Percentiles rank a stretch among this genome's conserved stretches.
Evolutionary conservation across 2,888 invertebrate genomes (phyloP).

Genomic region (Lordiphosa fenestrarum): DNA sequence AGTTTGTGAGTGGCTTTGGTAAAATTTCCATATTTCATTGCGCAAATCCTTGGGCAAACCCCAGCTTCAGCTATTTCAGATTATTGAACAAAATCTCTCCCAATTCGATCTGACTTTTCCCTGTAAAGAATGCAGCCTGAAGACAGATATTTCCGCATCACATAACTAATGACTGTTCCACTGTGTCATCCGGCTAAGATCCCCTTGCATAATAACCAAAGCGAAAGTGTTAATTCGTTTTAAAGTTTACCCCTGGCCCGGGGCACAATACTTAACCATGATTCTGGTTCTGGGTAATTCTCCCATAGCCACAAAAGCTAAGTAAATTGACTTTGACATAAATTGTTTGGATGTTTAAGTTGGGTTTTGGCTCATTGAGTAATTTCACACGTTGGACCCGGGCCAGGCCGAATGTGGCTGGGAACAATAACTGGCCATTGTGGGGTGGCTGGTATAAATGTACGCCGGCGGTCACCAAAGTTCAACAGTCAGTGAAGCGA

Average conservation of each 20-base stretch:
- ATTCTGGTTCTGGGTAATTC: slow-evolving; percentile 22
- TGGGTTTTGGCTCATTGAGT: slow-evolving; percentile 33
- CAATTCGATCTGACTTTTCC: too few species aligned
- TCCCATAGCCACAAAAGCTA: slow-evolving; percentile 14
- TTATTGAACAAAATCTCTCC: too few species aligned
- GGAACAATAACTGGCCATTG: slow-evolving; percentile 61
- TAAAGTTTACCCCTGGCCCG: slow-evolving; percentile 34
- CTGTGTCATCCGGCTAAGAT: too few species aligned
- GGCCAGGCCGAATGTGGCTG: slow-evolving; percentile 7
- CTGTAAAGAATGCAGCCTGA: too few species aligned
- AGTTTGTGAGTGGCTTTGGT: too few species aligned
- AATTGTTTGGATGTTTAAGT: slow-evolving; percentile 19
- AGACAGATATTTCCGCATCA: too few species aligned
- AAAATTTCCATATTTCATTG: too few species aligned
- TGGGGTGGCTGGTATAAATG: slow-evolving; percentile 59
- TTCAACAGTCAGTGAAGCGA: slow-evolving; percentile 56
- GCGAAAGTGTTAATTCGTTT: slow-evolving; percentile 69
- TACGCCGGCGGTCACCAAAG: slow-evolving; percentile 35
- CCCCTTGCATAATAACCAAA: slow-evolving; percentile 25
- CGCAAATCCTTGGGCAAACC: too few species aligned
- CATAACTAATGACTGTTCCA: too few species aligned
- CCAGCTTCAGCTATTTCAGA: too few species aligned
- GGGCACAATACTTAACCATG: slow-evolving; percentile 26
- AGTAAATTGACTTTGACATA: slow-evolving; percentile 55
- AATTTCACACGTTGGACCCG: slow-evolving; percentile 56